These are phyloP conservation scores for Dreissena rostriformis DNA, from an alignment of 1,140 invertebrate species.

Conservation along the genomic window DNA sequence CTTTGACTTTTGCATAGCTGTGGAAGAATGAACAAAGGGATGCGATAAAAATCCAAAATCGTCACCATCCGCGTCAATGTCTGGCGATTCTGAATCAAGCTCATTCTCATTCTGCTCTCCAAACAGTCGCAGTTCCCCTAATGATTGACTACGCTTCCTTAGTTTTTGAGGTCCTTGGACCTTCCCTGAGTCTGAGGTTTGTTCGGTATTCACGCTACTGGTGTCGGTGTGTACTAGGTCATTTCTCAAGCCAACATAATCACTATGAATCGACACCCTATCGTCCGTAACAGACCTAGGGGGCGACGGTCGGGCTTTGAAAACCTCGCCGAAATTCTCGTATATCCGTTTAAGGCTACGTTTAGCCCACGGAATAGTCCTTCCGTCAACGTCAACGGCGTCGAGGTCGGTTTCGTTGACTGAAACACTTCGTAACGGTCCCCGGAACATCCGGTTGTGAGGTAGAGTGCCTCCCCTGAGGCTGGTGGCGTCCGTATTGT, in stretches of 20 bases:
- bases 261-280: conserved; percentile 43
- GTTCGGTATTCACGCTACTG: conserved; percentile 14
- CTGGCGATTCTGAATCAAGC: conserved; percentile 49
- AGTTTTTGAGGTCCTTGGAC: conserved; percentile 16
- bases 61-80: conserved; percentile 76
- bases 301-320: conserved; percentile 22
- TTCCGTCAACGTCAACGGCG: conserved; percentile 37
- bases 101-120: conserved; percentile 47
- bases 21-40: conserved; percentile 64
- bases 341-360: conserved; percentile 53
- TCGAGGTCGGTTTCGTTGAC: conserved; percentile 52
- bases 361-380: conserved; percentile 49
- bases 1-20: conserved; percentile 75
- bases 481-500: conserved; percentile 34
- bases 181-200: conserved; percentile 4
- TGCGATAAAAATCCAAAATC: conserved; percentile 76
- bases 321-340: conserved; percentile 50
- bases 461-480: conserved; percentile 29
- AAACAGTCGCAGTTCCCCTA: conserved; percentile 65
- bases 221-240: conserved; percentile 8
- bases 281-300: conserved; percentile 20
- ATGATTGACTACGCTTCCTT: conserved; percentile 67
- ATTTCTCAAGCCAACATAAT: conserved; percentile 44
- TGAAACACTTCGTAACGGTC: conserved; percentile 44
- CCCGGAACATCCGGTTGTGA: conserved; percentile 32